A percentile compares a stretch with the other conserved stretches of the same genome.
Conservation (phyloP, 1,140 invertebrate genomes). For the Lamellibrachia luymesi region DNA sequence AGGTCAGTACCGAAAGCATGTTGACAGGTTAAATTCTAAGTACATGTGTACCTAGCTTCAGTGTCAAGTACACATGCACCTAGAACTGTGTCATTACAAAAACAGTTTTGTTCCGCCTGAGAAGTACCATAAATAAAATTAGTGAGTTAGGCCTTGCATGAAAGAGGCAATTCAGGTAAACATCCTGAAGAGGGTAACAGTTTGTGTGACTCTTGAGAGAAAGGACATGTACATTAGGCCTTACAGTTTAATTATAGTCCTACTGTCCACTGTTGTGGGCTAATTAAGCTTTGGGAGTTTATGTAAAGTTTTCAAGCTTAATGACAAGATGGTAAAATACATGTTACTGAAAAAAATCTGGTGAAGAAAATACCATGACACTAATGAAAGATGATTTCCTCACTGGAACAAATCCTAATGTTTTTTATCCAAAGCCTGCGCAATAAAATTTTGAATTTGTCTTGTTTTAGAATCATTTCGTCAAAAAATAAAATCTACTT, state of each 20-base stretch:
- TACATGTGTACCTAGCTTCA: background rate
- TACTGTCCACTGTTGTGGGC: background rate
- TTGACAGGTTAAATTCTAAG: background rate
- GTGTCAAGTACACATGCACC: too few species aligned
- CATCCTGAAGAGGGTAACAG: background rate
- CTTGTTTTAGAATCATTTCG: too few species aligned
- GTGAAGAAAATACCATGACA: too few species aligned
- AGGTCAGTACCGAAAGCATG: background rate
- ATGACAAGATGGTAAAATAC: too few species aligned
- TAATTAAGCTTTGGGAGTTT: background rate
- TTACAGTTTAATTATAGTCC: background rate
- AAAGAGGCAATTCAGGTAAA: background rate
- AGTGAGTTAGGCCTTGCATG: background rate
- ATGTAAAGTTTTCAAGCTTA: background rate
- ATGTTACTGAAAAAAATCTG: too few species aligned
- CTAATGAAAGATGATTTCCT: too few species aligned
- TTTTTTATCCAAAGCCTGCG: too few species aligned
- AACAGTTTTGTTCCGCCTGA: background rate
- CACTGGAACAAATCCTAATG: background rate
- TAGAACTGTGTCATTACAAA: background rate
- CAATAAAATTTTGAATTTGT: too few species aligned
- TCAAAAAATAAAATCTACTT: too few species aligned
- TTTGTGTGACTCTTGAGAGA: background rate
- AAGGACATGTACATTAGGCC: too few species aligned
- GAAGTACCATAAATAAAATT: background rate